Percentiles rank a stretch among this genome's conserved stretches.
phyloP scores from a whole-genome alignment of 2,797 vertebrate genomes.

The Caiman crocodilus region DNA sequence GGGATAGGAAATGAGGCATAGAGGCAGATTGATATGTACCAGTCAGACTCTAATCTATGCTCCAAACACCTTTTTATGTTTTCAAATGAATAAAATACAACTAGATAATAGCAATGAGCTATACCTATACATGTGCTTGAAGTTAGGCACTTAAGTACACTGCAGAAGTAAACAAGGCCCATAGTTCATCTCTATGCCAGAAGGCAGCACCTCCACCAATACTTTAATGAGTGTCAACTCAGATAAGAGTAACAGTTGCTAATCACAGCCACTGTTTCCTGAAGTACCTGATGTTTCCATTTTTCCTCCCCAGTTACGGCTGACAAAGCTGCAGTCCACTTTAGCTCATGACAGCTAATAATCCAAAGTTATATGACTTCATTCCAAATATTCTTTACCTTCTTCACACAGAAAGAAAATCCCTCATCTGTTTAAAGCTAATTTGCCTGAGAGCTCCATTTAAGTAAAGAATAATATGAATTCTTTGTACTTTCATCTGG shows the following conservation, averaged over 20 bases:
- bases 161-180: not conserved
- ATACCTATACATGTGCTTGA: not conserved
- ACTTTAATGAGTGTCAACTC: not conserved
- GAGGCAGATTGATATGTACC: too few relatives aligned
- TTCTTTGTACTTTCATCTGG: not conserved
- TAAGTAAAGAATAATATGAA: not conserved
- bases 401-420: not conserved
- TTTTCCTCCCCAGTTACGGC: not conserved
- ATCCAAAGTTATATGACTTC: not conserved
- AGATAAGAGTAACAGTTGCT: not conserved
- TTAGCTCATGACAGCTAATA: not conserved
- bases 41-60: not conserved
- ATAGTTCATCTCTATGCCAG: not conserved
- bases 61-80: not conserved
- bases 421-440: not conserved
- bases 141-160: not conserved
- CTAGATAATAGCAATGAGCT: not conserved
- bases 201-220: not conserved
- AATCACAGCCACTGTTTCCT: not conserved
- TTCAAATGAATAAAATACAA: not conserved
- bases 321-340: not conserved
- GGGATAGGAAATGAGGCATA: not conserved
- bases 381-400: not conserved
- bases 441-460: not conserved
- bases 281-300: accelerated